Base-by-base conservation (phyloP, 1,140 invertebrate species). In the Ips typographus region DNA sequence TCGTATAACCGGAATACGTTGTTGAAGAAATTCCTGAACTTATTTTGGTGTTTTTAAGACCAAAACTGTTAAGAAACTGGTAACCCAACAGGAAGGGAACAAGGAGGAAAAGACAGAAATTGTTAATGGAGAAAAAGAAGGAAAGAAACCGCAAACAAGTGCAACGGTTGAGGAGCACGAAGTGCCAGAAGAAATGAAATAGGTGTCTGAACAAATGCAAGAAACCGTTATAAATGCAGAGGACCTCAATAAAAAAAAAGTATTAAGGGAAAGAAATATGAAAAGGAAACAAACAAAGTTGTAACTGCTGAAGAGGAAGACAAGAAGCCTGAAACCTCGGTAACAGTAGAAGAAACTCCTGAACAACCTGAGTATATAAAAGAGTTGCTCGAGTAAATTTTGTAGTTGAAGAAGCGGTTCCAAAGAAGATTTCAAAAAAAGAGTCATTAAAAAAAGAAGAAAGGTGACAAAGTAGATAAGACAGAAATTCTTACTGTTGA, bases 121-220 rank as follows among this genome's bases (percentile, higher is more conserved):
- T 66, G 72, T 76, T 0, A 78, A 73, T 1, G 72, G 78, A 1
- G 75, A 80, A 65, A 77, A 80, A 74, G 72, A 77, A 57, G 76
- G 76, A 8, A 78, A 81, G 64, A 52, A 75, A 61, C 79, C 80
- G 2, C 58, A 71, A 66, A 74, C 65, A 40, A 73, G 57, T 39
- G 72, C 83, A 55, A 82, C 80, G 0, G 73, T 82, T 0, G 78
- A 83, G 68, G n/a, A n/a, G n/a, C n/a, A n/a, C n/a, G n/a, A n/a
- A n/a, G n/a, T n/a, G n/a, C n/a, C n/a, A n/a, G n/a, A n/a, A n/a
- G n/a, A n/a, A n/a, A n/a, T n/a, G n/a, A n/a, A n/a, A n/a, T n/a
- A n/a, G n/a, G n/a, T n/a, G n/a, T n/a, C n/a, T n/a, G n/a, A n/a
- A n/a, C n/a, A n/a, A n/a, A n/a, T n/a, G n/a, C n/a, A n/a, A n/a